Evolutionary conservation across 1,140 invertebrate species (phyloP).

Genomic region (Wasmannia auropunctata): DNA sequence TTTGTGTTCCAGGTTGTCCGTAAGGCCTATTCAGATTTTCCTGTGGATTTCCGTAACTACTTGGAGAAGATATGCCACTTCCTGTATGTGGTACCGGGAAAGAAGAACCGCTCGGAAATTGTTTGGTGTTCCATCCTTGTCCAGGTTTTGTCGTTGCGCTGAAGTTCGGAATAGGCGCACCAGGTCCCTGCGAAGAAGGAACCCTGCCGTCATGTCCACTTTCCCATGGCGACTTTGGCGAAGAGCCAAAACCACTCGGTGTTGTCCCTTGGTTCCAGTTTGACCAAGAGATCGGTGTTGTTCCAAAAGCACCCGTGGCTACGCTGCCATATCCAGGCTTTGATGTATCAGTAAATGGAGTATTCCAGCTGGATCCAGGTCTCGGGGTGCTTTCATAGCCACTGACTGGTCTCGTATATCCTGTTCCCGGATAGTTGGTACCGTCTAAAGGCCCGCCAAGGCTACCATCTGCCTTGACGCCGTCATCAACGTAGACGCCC

Average conservation of each 20-base stretch:
- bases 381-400: not conserved
- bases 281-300: not conserved
- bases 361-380: constrained; percentile 14
- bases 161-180: not conserved
- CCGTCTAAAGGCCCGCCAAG: too few relatives aligned
- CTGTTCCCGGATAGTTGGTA: not conserved
- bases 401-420: not conserved
- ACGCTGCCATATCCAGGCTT: not conserved
- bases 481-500: not conserved
- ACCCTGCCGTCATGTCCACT: not conserved
- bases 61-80: not conserved
- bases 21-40: not conserved
- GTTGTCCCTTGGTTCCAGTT: not conserved
- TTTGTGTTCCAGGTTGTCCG: not conserved
- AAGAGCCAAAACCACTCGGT: not conserved
- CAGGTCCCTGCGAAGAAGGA: not conserved
- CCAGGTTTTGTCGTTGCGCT: not conserved
- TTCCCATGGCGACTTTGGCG: not conserved
- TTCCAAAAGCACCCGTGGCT: not conserved
- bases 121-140: not conserved
- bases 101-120: not conserved
- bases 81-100: not conserved
- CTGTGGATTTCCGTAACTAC: not conserved
- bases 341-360: not conserved
- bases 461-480: not conserved